A percentile compares a stretch with the other conserved stretches of the same genome.
These are phyloP conservation scores for Mus musculus DNA, from an alignment of 2,113 vertebrate genomes.

Conservation along the genomic window GRCm39 chr13:32806501-32807000, in stretches of 20 bases:
- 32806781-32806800: no score
- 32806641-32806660: no score
- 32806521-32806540: background rate
- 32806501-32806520: background rate
- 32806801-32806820: background rate
- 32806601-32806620: no score
- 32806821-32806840: background rate
- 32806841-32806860: background rate
- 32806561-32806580: no score
- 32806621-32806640: no score
- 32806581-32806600: no score
- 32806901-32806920: background rate
- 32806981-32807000: background rate
- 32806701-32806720: no score
- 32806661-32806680: no score
- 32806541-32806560: background rate
- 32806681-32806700: no score
- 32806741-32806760: background rate
- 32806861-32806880: background rate
- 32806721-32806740: background rate
- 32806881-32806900: background rate
- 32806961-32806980: background rate
- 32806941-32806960: background rate
- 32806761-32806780: no score
- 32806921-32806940: background rate